Conservation (phyloP, 2,888 invertebrate species). For the Priocnemis perturbator region DNA sequence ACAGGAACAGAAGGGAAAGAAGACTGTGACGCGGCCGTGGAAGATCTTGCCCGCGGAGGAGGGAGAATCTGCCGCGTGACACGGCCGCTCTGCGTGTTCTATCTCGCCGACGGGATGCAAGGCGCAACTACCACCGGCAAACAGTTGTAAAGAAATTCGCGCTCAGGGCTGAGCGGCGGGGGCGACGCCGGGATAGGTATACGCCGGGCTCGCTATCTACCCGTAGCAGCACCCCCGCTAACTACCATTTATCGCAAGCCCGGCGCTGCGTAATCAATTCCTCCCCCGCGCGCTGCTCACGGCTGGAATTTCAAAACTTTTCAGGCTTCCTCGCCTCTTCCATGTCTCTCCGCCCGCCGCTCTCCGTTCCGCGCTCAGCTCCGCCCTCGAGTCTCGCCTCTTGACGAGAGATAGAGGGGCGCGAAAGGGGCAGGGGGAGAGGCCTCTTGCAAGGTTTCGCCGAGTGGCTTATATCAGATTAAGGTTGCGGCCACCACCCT, state of each 20-base stretch:
- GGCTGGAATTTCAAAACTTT: constrained; percentile 59
- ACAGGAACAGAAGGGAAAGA: constrained; percentile 17
- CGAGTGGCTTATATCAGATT: constrained; percentile 56
- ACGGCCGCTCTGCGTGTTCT: constrained; percentile 61
- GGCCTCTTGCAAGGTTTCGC: constrained; percentile 48
- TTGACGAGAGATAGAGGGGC: constrained; percentile 23
- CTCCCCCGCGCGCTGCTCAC: constrained; percentile 40
- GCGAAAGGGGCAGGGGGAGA: constrained; percentile 1
- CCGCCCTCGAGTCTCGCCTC: constrained; percentile 22
- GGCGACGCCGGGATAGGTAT: constrained; percentile 10
- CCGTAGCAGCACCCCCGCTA: constrained; percentile 60
- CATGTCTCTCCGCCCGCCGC: background rate
- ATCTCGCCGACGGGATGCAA: constrained; percentile 67
- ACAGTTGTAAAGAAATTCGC: constrained; percentile 71
- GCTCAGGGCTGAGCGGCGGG: constrained; percentile 33
- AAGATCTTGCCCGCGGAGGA: constrained; percentile 18
- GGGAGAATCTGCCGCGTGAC: constrained; percentile 31
- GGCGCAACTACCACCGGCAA: constrained; percentile 62
- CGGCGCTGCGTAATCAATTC: constrained; percentile 66
- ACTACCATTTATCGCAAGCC: constrained; percentile 65
- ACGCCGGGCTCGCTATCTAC: constrained; percentile 61
- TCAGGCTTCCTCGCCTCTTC: constrained; percentile 42
- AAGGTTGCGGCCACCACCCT: constrained; percentile 42
- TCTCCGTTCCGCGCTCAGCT: constrained; percentile 16
- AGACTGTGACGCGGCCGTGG: constrained; percentile 24